Conservation (phyloP, 2,888 invertebrate genomes). For the Lypha dubia region DNA sequence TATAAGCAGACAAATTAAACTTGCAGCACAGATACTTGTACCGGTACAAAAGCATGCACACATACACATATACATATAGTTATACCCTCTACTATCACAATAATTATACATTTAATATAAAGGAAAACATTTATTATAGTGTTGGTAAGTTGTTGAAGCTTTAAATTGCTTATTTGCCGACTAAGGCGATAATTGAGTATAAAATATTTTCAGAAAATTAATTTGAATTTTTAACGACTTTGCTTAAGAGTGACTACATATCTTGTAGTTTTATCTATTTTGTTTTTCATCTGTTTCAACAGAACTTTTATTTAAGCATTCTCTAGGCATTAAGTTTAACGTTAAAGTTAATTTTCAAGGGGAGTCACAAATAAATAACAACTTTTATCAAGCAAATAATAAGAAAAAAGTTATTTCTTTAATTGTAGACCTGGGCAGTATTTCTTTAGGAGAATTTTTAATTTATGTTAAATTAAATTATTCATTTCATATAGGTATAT, state of each 20-base stretch:
- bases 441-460: too few species aligned
- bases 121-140: conserved; percentile 31
- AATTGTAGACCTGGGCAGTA: too few species aligned
- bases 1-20: conserved; percentile 62
- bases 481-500: too few species aligned
- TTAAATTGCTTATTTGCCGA: conserved; percentile 41
- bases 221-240: conserved; percentile 43
- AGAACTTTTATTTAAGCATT: background rate
- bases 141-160: conserved; percentile 43
- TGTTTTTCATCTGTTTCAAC: background rate
- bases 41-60: background rate
- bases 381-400: conserved; percentile 36
- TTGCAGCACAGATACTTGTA: conserved; percentile 16
- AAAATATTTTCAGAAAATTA: conserved; percentile 42
- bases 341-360: background rate
- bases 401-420: background rate
- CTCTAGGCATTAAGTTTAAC: conserved; percentile 2
- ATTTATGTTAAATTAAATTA: too few species aligned
- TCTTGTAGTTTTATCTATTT: background rate
- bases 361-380: conserved; percentile 26
- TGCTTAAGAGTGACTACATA: background rate
- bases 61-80: too few species aligned
- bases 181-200: conserved; percentile 49
- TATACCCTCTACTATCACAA: too few species aligned
- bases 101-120: background rate